Evolutionary conservation across 2,888 invertebrate genomes (phyloP), one percentile per base, ranked within the genome.

Genomic region (Carcina quercana): DNA sequence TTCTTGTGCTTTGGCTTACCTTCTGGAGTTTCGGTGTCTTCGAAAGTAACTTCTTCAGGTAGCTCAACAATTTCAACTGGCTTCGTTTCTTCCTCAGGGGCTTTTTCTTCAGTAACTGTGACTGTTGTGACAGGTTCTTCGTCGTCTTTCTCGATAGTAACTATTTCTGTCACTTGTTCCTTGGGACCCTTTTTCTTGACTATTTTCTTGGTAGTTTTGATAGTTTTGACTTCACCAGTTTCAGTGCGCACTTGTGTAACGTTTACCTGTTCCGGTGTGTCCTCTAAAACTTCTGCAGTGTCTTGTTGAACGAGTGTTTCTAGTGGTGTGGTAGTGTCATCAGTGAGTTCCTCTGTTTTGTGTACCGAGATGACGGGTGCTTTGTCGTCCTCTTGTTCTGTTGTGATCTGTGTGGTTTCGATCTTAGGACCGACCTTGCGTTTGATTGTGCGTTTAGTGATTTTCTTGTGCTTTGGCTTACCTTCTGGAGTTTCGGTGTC

Each of bases 381-480:
- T 48, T 67, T 73, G 24, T 78, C 73, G 38, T 76, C 73, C 52
- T 82, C 78, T 48, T 82, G 74, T 40, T 69, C 41, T 1, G 80
- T 62, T n/a, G 40, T 51, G 52, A 70, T 48, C 34, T 69, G 33
- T 3, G 83, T 63, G 3, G 52, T 56, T 53, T 54, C 42, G 32
- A 62, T 35, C 47, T 51, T 42, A 11, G 57, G 35, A 41, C 59
- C 59, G 25, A 47, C 43, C 10, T 50, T 54, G 34, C 57, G 83
- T 46, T 78, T 83, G n/a, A 86, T 82, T 2, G 72, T 54, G 34
- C 73, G 70, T 8, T 45, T 53, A 0, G 41, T 50, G 11, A 53
- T 35, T 28, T 39, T 48, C 17, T 37, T 45, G 5, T 40, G 28
- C 25, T 24, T 40, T 1, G 25, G 26, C 40, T 49, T 47, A 45